Evolutionary conservation across 2,888 invertebrate species (phyloP).

Genomic region (Gibbula magus): DNA sequence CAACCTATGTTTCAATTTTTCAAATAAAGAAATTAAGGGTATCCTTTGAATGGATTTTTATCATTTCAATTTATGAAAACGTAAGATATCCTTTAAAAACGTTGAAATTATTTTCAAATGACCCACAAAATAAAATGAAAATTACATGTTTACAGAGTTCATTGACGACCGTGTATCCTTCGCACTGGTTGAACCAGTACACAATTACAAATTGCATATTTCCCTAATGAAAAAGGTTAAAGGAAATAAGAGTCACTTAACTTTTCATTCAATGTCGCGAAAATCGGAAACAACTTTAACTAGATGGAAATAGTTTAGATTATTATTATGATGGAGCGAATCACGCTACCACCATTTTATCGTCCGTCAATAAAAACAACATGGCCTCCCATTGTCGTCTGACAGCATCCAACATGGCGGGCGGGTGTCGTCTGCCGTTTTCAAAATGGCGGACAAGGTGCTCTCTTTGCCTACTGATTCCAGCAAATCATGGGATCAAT

Average conservation of each 20-base stretch:
- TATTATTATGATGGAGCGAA: slow-evolving; percentile 9
- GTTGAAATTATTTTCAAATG: no score
- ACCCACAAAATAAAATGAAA: no score
- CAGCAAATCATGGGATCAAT: background rate
- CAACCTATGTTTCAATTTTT: no score
- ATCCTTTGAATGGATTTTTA: no score
- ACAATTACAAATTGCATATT: slow-evolving; percentile 7
- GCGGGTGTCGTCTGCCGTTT: background rate
- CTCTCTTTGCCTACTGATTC: background rate
- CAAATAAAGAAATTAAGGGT: no score
- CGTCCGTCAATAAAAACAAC: slow-evolving; percentile 10
- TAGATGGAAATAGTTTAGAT: background rate
- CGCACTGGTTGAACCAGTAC: background rate
- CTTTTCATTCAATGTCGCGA: slow-evolving; percentile 3
- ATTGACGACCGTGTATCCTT: background rate
- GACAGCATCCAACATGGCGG: slow-evolving; percentile 10
- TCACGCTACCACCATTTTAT: background rate
- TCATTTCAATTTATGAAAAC: no score
- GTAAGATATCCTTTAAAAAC: no score
- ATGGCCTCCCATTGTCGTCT: background rate
- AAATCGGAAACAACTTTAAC: slow-evolving; percentile 1
- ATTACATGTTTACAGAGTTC: background rate
- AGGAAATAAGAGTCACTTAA: background rate
- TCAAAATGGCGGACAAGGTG: slow-evolving; percentile 7
- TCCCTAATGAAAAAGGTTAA: background rate